Base-by-base conservation (phyloP, 2,888 invertebrate genomes). In the Macrostomum cliftonense region DNA sequence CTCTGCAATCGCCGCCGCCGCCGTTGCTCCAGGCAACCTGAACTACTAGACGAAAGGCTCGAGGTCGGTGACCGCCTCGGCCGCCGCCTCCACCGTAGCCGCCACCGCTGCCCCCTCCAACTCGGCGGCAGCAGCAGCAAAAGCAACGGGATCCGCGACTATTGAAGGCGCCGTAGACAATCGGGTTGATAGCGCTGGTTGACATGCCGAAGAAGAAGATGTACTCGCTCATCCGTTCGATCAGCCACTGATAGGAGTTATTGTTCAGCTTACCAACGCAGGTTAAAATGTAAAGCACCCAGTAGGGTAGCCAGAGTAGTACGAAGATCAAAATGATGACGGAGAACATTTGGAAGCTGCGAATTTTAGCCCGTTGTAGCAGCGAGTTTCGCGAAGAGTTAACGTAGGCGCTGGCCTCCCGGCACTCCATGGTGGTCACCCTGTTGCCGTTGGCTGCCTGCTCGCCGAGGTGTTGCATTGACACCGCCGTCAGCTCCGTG, bases 151-250 rank as follows among this genome's bases (percentile, higher is more conserved):
- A 45, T 37, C 45, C 16, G 2, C 37, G 45, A 37, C 16, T 12
- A 12, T 45, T 45, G 69, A 85, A 85, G n/a, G 83, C 83, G 37
- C 84, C 84, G 59, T 85, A 84, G 58, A 85, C 84, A 45, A 84
- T 74, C 1, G 84, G 84, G 67, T 85, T 85, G 56, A 84, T 78
- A 61, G 83, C 74, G 65, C 83, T 82, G 71, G 83, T 84, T 47
- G 81, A 81, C 79, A 83, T 81, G 4, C 84, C 84, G 60, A 83
- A 83, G 72, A 82, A 82, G 70, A 83, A 83, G 55, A 83, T 82
- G 38, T 77, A 80, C 7, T 76, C 77, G 49, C 78, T 76, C 7
- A 82, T 71, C 55, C 79, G 79, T 57, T 79, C 79, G 54, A 78
- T 78, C 77, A 55, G 51, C 17, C 53, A 50, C 16, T 57, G 55